phyloP scores from a whole-genome alignment of 30 jellyfish, hydroid and myxozoan genomes.

The Hydractinia symbiolongicarpus region DNA sequence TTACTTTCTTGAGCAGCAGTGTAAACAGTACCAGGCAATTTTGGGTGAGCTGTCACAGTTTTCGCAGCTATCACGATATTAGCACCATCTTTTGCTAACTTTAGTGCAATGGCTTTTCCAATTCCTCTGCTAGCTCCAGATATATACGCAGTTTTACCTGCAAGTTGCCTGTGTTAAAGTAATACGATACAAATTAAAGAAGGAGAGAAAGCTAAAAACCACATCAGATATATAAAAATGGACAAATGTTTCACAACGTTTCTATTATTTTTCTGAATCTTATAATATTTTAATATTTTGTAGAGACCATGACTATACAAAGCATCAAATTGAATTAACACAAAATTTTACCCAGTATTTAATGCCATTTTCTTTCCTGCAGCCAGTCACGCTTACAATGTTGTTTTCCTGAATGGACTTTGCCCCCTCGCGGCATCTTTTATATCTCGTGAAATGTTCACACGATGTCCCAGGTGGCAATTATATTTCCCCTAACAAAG shows the following conservation, averaged over 20 bases:
- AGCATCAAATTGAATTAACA: neutral
- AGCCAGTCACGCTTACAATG: too few species aligned
- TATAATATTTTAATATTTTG: too few species aligned
- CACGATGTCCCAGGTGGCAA: too few species aligned
- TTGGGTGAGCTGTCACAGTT: constrained; percentile 92
- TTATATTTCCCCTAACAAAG: too few species aligned
- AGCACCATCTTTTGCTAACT: constrained; percentile 97
- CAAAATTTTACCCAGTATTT: constrained; percentile 1
- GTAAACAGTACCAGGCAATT: constrained; percentile 89
- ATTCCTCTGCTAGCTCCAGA: constrained; percentile 97
- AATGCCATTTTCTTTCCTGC: constrained; percentile 3
- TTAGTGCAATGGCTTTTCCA: constrained; percentile 96
- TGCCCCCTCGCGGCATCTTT: too few species aligned
- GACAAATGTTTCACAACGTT: neutral
- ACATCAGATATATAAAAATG: neutral
- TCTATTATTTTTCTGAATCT: neutral
- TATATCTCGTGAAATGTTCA: too few species aligned
- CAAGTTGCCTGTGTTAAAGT: constrained; percentile 60
- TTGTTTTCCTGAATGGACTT: too few species aligned
- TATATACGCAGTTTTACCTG: constrained; percentile 90
- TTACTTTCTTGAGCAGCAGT: constrained; percentile 95
- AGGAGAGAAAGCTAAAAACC: neutral
- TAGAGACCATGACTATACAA: neutral
- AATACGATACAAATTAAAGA: neutral
- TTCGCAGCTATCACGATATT: constrained; percentile 92